Conservation (phyloP, 2,113 vertebrate species). For the Syrrhaptes paradoxus region DNA sequence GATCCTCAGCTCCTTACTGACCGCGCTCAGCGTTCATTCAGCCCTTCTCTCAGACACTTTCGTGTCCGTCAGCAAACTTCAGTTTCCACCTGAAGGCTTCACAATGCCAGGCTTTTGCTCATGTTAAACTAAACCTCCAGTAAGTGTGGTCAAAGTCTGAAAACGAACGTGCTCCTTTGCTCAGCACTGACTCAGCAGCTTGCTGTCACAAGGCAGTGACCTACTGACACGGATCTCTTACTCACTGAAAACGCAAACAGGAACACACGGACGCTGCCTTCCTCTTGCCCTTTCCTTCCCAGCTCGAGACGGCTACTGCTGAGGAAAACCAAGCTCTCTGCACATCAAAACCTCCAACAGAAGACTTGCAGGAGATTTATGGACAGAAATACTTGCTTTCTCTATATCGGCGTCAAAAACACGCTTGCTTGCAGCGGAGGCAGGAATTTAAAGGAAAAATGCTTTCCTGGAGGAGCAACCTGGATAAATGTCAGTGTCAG, state of each 20-base stretch:
- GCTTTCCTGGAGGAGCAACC: background rate
- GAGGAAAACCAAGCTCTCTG: background rate
- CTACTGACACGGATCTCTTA: conserved; percentile 36
- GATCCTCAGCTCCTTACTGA: background rate
- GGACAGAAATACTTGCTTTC: background rate
- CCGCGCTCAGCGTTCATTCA: background rate
- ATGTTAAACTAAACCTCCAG: background rate
- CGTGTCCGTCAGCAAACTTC: background rate
- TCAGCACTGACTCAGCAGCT: conserved; percentile 34
- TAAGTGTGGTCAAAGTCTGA: background rate
- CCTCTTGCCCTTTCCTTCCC: background rate
- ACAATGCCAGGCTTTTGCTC: accelerated
- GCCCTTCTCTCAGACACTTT: background rate
- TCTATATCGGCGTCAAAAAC: background rate
- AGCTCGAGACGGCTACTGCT: background rate
- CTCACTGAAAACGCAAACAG: conserved; percentile 6
- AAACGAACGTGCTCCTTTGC: background rate
- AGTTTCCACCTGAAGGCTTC: background rate
- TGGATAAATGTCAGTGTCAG: background rate
- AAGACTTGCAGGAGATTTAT: background rate
- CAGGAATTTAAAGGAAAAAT: background rate
- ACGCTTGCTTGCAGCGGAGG: accelerated
- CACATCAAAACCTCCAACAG: background rate
- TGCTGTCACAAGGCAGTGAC: conserved; percentile 1
- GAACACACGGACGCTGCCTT: background rate